Percentiles rank a stretch among this genome's conserved stretches.
Conservation (phyloP, 2,888 invertebrate species). For the Drosophila neonasuta region DNA sequence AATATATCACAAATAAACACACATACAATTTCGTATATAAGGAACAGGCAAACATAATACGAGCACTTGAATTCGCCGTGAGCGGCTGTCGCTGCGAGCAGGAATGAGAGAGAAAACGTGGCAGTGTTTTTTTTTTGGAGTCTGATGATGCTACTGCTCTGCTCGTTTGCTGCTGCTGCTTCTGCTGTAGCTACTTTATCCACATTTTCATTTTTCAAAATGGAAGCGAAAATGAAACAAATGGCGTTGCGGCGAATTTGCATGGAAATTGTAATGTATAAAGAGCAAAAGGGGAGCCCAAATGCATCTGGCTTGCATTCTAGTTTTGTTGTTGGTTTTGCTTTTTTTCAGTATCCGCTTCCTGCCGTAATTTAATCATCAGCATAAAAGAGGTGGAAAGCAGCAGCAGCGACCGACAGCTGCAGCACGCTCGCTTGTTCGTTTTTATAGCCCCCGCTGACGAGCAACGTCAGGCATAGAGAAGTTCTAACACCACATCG, state of each 20-base stretch:
- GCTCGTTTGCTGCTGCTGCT: conserved; percentile 2
- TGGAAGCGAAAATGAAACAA: conserved; percentile 37
- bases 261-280: conserved; percentile 24
- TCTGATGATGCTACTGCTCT: conserved; percentile 33
- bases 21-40: conserved; percentile 18
- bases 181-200: conserved; percentile 11
- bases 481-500: conserved; percentile 41
- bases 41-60: conserved; percentile 32
- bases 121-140: conserved; percentile 44
- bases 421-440: conserved; percentile 50
- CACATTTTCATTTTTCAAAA: conserved; percentile 55
- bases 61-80: conserved; percentile 55
- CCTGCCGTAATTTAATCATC: conserved; percentile 62
- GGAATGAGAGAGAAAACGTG: conserved; percentile 44
- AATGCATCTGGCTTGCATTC: conserved; percentile 27
- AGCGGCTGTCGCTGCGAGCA: conserved; percentile 6
- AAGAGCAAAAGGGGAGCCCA: conserved; percentile 37
- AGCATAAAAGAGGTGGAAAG: conserved; percentile 51
- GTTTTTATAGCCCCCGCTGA: conserved; percentile 45
- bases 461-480: conserved; percentile 28
- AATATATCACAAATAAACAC: conserved; percentile 37
- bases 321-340: conserved; percentile 17
- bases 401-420: conserved; percentile 45
- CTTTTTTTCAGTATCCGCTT: conserved; percentile 42
- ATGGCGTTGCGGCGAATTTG: conserved; percentile 19